Evolutionary conservation across 2,797 vertebrate genomes (phyloP).

Genomic region (Silurus aristotelis): DNA sequence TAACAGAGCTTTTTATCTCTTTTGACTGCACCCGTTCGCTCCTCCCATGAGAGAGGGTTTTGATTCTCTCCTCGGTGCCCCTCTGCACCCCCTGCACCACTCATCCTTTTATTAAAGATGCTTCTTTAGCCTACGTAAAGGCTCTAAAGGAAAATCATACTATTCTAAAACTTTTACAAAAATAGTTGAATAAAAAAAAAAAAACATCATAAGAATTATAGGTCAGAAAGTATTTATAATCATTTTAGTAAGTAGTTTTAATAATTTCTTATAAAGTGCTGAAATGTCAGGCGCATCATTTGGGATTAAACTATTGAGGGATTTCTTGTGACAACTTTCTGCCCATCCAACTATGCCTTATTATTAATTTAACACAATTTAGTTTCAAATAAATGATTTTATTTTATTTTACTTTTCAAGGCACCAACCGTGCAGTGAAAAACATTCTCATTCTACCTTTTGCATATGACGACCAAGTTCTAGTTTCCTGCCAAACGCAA

Average conservation of each 20-base stretch:
- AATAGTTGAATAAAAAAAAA: neutral
- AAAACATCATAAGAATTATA: neutral
- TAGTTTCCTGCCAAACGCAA: neutral
- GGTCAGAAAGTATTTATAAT: neutral
- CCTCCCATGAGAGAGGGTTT: slow-evolving; percentile 68
- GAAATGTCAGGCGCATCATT: neutral
- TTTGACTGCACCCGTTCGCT: slow-evolving; percentile 63
- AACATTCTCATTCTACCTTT: no score
- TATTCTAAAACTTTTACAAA: neutral
- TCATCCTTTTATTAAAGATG: slow-evolving; percentile 12
- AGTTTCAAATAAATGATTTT: no score
- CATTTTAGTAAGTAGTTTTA: neutral
- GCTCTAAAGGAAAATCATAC: neutral
- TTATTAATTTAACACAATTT: neutral
- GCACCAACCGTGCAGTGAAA: neutral
- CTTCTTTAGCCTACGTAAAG: neutral
- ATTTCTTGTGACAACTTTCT: neutral
- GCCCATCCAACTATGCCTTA: neutral
- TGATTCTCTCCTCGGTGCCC: slow-evolving; percentile 31
- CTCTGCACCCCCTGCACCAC: slow-evolving; percentile 23
- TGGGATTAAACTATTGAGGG: neutral
- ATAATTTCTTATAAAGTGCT: neutral
- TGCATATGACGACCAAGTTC: neutral
- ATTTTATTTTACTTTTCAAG: no score
- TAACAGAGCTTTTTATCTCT: slow-evolving; percentile 68